These are phyloP conservation scores for Zaprionus ornatus DNA, from an alignment of 1,140 invertebrate species.

Conservation along the genomic window DNA sequence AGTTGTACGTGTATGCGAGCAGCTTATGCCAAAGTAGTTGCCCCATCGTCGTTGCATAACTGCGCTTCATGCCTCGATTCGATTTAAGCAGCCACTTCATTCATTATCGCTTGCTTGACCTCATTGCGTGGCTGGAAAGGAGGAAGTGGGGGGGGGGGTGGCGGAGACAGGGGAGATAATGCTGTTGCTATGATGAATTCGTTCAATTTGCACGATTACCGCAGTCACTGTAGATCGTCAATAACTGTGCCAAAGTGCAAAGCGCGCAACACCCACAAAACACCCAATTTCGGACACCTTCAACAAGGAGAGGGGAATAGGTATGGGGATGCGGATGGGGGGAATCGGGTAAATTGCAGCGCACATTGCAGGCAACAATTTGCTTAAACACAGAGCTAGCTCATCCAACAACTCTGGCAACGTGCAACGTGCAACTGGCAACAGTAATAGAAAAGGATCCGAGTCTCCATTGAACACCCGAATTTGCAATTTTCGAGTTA, in stretches of 20 bases:
- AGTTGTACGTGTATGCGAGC: background rate
- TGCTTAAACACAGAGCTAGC: slow-evolving; percentile 69
- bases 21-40: background rate
- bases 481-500: slow-evolving; percentile 82
- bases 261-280: slow-evolving; percentile 42
- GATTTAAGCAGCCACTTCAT: background rate
- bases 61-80: background rate
- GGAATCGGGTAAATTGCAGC: slow-evolving; percentile 48
- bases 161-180: background rate
- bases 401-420: slow-evolving; percentile 22
- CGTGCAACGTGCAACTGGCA: slow-evolving; percentile 23
- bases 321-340: background rate
- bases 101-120: slow-evolving; percentile 5
- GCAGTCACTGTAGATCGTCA: background rate
- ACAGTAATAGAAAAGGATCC: slow-evolving; percentile 74
- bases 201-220: slow-evolving; percentile 24
- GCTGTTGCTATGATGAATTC: slow-evolving; percentile 6
- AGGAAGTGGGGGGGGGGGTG: background rate
- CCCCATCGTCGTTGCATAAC: background rate
- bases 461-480: slow-evolving; percentile 73
- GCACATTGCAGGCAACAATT: slow-evolving; percentile 72
- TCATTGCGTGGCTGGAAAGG: background rate
- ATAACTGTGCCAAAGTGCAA: slow-evolving; percentile 68
- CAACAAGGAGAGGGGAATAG: slow-evolving; percentile 3
- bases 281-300: slow-evolving; percentile 34